Base-by-base conservation (phyloP, 2,113 vertebrate genomes). In the Hippocampus barbouri region DNA sequence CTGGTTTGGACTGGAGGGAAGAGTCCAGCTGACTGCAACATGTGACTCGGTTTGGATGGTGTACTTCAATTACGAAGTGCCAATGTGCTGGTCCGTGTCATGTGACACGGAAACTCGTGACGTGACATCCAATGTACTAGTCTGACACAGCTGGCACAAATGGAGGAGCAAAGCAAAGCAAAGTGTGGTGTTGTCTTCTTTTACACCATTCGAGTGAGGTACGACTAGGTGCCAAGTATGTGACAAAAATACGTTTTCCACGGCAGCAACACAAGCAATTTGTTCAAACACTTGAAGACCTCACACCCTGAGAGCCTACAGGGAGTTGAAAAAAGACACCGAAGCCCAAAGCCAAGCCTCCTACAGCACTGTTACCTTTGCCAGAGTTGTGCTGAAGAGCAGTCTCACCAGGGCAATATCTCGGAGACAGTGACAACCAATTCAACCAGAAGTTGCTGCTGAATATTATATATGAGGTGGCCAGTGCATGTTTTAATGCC, bases 1-100 rank as follows among this genome's bases (percentile, higher is more conserved):
- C 83, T 74, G 77, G 86, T 87, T 88, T 86, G 84, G 85, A 83
- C 90, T 89, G 76, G 87, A 92, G 87, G 88, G 84, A 69, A 84
- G 89, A 90, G 90, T 89, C 87, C 88, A 92, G 88, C 86, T 88
- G 83, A 87, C 85, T 84, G 82, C 86, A 89, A 88, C 89, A 91
- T 89, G 87, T 91, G 91, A 93, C 79, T 73, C 67, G 82, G 79
- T 80, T 89, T 84, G 86, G 86, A 84, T 56, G 3, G 56, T 23
- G 25, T 14, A 16, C 56, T 59, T 27, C 56, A 25, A 59, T 25
- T 59, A 25, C 1, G 1, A 59, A 27, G 21, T 23, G 56, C 12
- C 23, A 27, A 54, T n/a, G 11, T 56, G 53, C n/a, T 8, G 6
- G 53, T 23, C 53, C 8, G 1, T 11, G 20, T 56, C 53, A 56